phyloP scores from a whole-genome alignment of 2,888 invertebrate species.

The Teleogryllus oceanicus region DNA sequence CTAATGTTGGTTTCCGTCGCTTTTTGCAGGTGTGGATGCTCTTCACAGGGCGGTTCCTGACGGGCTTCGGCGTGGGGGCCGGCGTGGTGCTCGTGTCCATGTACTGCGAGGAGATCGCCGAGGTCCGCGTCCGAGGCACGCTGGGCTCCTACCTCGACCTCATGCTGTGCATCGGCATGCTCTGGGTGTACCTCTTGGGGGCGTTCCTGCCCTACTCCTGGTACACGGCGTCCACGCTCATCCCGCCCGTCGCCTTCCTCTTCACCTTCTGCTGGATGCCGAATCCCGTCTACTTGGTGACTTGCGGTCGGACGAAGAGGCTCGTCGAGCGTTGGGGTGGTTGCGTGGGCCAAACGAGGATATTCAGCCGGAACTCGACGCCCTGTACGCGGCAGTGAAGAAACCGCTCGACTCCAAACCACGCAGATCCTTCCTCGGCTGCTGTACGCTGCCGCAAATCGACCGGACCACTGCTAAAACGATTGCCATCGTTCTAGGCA shows the following conservation, averaged over 20 bases:
- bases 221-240: neutral
- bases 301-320: neutral
- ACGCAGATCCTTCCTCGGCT: neutral
- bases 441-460: neutral
- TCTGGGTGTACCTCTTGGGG: constrained; percentile 18
- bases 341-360: neutral
- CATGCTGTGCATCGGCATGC: constrained; percentile 9
- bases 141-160: constrained; percentile 22
- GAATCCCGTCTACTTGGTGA: constrained; percentile 18
- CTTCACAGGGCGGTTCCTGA: neutral
- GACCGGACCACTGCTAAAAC: neutral
- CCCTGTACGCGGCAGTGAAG: too few species aligned
- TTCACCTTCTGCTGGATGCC: constrained; percentile 20
- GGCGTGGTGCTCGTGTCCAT: constrained; percentile 47
- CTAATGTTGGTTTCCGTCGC: too few species aligned
- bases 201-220: neutral
- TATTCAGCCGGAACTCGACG: neutral
- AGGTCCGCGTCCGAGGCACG: constrained; percentile 4
- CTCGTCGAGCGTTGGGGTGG: neutral
- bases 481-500: neutral
- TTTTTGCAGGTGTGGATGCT: neutral
- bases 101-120: constrained; percentile 49
- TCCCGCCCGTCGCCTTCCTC: neutral
- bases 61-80: constrained; percentile 46
- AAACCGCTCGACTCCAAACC: too few species aligned